Base-by-base conservation (phyloP, 2,797 vertebrate species). In the Cirrhinus molitorella region DNA sequence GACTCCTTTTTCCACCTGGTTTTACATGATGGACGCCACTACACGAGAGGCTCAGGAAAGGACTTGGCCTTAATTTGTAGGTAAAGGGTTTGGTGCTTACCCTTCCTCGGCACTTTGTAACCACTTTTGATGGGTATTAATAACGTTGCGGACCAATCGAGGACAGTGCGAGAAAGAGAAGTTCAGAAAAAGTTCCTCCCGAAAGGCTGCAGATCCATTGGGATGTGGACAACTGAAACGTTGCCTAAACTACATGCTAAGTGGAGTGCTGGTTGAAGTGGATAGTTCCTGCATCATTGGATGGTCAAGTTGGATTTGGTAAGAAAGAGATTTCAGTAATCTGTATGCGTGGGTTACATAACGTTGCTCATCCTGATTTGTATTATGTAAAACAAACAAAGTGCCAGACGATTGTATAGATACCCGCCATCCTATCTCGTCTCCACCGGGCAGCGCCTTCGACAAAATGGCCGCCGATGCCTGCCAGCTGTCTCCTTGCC, bases 391-490 rank as follows among this genome's bases (percentile, higher is more conserved):
- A 12, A 2, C 66, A 13, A 34, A 78, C 45, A n/a, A 77, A n/a
- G 28, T 53, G 68, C 17, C 74, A 83, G 76, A 85, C 21, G 2
- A 70, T 21, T 66, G 17, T 67, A 70, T 51, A 85, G 55, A 65
- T 80, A 51, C 65, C 90, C 90, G 85, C 90, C 90, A 90, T 85
- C 81, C 81, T 84, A 80, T 78, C 65, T 70, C 10, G 71, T 89
- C 85, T 92, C 89, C 90, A 89, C 92, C 90, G 94, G 95, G 93
- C 93, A 94, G 91, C 88, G 88, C 87, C 85, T 83, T 91, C 89
- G 89, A 95, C 94, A 95, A 96, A 96, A 96, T 95, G 94, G 94
- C 94, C 85, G 93, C 92, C 90, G 79, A 89, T 88, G 91, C 92
- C 93, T 95, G 92, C 93, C 94, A 94, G 93, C 93, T 94, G 93